Evolutionary conservation across 2,113 vertebrate genomes (phyloP).

Genomic region (Brachyhypopomus occidentalis): DNA sequence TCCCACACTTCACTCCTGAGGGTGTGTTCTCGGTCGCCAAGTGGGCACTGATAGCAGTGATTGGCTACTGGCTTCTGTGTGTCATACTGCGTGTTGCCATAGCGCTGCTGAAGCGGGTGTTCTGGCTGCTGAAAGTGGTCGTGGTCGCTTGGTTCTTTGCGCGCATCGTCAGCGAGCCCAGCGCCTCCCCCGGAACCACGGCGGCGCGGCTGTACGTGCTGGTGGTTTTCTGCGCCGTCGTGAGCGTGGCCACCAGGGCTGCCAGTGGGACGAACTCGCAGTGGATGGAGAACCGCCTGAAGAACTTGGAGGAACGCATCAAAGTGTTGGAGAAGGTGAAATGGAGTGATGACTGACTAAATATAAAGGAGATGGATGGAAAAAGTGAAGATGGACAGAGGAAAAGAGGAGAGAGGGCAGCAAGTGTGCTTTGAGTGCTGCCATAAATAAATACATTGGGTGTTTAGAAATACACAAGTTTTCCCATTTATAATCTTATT

Average conservation of each 20-base stretch:
- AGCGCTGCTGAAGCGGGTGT: slow-evolving; percentile 60
- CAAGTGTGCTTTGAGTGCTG: too few relatives aligned
- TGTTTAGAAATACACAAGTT: too few relatives aligned
- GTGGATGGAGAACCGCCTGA: slow-evolving; percentile 45
- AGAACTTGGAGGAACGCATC: slow-evolving; percentile 69
- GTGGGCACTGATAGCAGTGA: slow-evolving; percentile 73
- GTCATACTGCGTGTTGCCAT: slow-evolving; percentile 65
- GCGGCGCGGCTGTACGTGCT: slow-evolving; percentile 65
- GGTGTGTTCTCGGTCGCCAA: slow-evolving; percentile 69
- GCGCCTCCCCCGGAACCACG: slow-evolving; percentile 58
- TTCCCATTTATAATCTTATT: too few relatives aligned
- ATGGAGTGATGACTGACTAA: slow-evolving; percentile 45
- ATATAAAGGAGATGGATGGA: neutral
- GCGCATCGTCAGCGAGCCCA: slow-evolving; percentile 69
- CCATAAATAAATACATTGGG: too few relatives aligned
- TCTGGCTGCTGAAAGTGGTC: slow-evolving; percentile 73
- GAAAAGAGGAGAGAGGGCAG: neutral
- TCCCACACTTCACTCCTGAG: slow-evolving; percentile 75
- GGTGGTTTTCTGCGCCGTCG: slow-evolving; percentile 64
- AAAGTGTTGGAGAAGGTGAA: slow-evolving; percentile 66
- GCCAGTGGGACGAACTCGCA: slow-evolving; percentile 50
- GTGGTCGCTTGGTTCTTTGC: slow-evolving; percentile 69
- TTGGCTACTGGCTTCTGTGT: slow-evolving; percentile 73
- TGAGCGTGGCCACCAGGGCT: slow-evolving; percentile 59
- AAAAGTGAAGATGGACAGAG: neutral